Conservation (phyloP, 2,888 invertebrate genomes). For the Sceliomorpha sp. region DNA sequence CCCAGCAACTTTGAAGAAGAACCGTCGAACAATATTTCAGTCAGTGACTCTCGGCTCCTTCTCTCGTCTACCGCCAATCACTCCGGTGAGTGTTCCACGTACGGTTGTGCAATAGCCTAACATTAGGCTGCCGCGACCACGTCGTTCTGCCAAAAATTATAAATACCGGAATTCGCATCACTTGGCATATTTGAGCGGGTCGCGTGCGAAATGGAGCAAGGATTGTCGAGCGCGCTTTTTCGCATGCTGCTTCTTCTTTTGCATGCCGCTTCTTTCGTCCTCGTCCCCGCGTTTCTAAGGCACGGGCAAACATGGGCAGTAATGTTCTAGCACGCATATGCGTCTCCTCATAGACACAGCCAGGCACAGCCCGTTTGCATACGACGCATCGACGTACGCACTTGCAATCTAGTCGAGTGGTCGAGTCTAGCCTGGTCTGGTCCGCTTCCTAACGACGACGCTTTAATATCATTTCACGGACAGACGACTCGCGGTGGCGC, state of each 20-base stretch:
- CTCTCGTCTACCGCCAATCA: conserved; percentile 49
- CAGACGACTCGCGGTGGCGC: conserved; percentile 10
- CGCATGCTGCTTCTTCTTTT: too few relatives aligned
- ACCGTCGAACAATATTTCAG: conserved; percentile 46
- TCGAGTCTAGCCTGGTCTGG: too few relatives aligned
- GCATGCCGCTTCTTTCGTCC: too few relatives aligned
- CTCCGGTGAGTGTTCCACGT: conserved; percentile 46
- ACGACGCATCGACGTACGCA: too few relatives aligned
- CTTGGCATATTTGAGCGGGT: conserved; percentile 67
- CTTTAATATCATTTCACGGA: conserved; percentile 46
- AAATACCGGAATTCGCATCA: conserved; percentile 75
- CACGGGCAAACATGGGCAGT: too few relatives aligned
- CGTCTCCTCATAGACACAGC: too few relatives aligned
- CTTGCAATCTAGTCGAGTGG: too few relatives aligned
- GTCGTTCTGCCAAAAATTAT: conserved; percentile 77
- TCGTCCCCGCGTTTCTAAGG: too few relatives aligned
- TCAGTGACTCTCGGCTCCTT: conserved; percentile 42
- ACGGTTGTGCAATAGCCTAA: conserved; percentile 70
- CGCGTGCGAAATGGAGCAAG: conserved; percentile 57
- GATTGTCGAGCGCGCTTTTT: conserved; percentile 50
- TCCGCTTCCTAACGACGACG: conserved; percentile 30
- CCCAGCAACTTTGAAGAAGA: too few relatives aligned
- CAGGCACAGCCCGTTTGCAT: conserved; percentile 38
- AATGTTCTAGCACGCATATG: too few relatives aligned
- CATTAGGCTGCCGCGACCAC: conserved; percentile 66